phyloP scores from a whole-genome alignment of 2,797 vertebrate species.

The Phrynocephalus guinanensis region DNA sequence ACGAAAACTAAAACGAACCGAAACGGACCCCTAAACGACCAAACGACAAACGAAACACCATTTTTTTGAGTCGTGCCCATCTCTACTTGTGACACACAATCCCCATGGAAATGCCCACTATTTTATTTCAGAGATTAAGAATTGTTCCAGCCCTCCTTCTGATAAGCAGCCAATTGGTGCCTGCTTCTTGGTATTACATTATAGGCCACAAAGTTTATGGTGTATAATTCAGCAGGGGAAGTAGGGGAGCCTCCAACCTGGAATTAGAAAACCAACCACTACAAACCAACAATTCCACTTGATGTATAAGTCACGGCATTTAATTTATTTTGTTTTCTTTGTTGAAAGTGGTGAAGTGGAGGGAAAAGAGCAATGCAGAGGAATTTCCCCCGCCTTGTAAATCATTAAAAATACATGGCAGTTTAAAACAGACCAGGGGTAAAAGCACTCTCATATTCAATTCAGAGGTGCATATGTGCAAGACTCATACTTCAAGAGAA shows the following conservation, averaged over 20 bases:
- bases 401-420: constrained; percentile 96
- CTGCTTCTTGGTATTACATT: constrained; percentile 89
- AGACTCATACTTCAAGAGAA: constrained; percentile 74
- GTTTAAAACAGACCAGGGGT: constrained; percentile 85
- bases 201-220: constrained; percentile 91
- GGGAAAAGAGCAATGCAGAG: constrained; percentile 68
- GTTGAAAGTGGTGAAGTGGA: constrained; percentile 44
- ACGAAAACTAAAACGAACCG: too few relatives aligned
- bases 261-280: constrained; percentile 93
- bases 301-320: constrained; percentile 93
- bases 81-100: constrained; percentile 21
- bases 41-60: too few relatives aligned
- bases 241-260: constrained; percentile 80
- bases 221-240: constrained; percentile 92
- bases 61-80: too few relatives aligned
- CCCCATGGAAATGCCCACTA: constrained; percentile 81
- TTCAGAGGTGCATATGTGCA: constrained; percentile 77
- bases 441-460: constrained; percentile 78
- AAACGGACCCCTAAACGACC: too few relatives aligned
- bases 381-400: constrained; percentile 90
- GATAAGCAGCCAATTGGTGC: constrained; percentile 89
- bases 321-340: constrained; percentile 67
- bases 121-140: constrained; percentile 92
- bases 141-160: constrained; percentile 84
- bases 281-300: constrained; percentile 88